These are phyloP conservation scores for Ciconia maguari DNA, from an alignment of 2,113 vertebrate species.

Conservation along the genomic window DNA sequence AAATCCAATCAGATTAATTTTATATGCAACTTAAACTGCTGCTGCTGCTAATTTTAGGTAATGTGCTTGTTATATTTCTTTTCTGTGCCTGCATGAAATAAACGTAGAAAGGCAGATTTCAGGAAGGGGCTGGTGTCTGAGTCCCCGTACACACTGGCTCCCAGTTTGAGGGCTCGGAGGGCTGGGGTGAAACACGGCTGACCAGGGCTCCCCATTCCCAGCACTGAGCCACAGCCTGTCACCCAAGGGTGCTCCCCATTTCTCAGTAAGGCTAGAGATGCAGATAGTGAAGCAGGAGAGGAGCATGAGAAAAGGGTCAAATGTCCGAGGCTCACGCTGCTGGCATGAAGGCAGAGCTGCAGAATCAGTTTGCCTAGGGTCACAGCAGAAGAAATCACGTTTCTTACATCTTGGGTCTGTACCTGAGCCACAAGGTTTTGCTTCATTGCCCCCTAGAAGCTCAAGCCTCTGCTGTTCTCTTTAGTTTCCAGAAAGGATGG, in stretches of 20 bases:
- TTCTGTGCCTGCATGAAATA: not conserved
- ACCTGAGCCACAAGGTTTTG: not conserved
- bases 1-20: conserved; percentile 53
- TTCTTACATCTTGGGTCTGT: not conserved
- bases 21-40: not conserved
- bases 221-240: not conserved
- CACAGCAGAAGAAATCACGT: not conserved
- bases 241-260: not conserved
- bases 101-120: not conserved
- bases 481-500: not conserved
- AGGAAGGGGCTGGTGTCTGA: not conserved
- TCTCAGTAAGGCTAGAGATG: not conserved
- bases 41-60: conserved; percentile 11
- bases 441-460: not conserved
- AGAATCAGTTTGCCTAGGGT: not conserved
- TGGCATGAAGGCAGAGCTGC: not conserved
- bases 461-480: not conserved
- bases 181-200: not conserved
- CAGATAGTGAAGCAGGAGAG: not conserved
- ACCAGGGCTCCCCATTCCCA: not conserved
- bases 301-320: not conserved
- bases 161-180: not conserved
- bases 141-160: accelerated
- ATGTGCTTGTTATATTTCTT: not conserved
- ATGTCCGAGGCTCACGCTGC: accelerated